Conservation (phyloP, 2,797 vertebrate genomes). For the Pogoniulus pusillus region DNA sequence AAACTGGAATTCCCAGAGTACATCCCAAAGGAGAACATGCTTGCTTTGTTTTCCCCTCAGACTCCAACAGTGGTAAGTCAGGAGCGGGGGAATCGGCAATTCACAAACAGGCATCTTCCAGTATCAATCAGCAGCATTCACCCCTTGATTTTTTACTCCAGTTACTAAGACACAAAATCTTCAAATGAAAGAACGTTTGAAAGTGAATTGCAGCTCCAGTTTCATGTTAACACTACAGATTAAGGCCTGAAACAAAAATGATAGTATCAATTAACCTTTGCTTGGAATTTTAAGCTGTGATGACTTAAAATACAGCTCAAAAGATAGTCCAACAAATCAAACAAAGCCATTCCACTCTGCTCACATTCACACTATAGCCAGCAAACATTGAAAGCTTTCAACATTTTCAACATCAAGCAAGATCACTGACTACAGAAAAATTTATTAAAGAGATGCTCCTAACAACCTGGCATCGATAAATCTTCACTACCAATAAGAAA, state of each 20-base stretch:
- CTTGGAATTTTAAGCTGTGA: conserved; percentile 51
- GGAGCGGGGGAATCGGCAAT: background rate
- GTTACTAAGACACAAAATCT: conserved; percentile 37
- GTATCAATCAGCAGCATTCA: background rate
- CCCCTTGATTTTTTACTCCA: background rate
- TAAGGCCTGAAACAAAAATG: conserved; percentile 49
- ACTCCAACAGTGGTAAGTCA: background rate
- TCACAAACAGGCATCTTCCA: background rate
- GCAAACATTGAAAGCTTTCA: background rate
- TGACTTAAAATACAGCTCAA: conserved; percentile 62
- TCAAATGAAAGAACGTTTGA: conserved; percentile 13
- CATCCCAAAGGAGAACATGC: background rate
- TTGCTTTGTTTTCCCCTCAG: background rate
- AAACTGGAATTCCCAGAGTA: background rate
- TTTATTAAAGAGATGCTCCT: background rate
- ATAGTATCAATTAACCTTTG: conserved; percentile 49
- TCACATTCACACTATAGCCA: conserved; percentile 11
- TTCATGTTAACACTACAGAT: conserved; percentile 33
- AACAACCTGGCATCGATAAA: background rate
- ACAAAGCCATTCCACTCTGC: conserved; percentile 11
- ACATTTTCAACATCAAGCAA: background rate
- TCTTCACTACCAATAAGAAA: background rate
- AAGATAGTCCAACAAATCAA: conserved; percentile 41
- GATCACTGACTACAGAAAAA: background rate
- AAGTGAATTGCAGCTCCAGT: conserved; percentile 22